Evolutionary conservation across 2,888 invertebrate species (phyloP).

Genomic region (Chironomus tentans): DNA sequence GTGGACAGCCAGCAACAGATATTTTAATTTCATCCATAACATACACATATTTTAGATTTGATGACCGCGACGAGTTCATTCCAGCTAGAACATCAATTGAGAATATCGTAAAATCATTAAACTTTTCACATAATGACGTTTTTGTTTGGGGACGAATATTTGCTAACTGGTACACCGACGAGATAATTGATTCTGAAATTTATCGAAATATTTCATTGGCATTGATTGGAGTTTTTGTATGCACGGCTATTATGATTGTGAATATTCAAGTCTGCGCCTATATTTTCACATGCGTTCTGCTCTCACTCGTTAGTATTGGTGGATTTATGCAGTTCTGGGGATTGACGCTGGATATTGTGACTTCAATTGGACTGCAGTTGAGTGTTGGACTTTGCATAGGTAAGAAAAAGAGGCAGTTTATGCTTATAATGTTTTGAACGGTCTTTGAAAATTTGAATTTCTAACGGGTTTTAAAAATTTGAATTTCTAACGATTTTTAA

Average conservation of each 20-base stretch:
- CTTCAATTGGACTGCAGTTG: conserved; percentile 69
- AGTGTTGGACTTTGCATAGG: conserved; percentile 73
- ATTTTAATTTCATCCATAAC: conserved; percentile 53
- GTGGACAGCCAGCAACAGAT: conserved; percentile 51
- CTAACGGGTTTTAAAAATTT: no score
- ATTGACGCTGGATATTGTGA: conserved; percentile 70
- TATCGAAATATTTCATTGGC: conserved; percentile 67
- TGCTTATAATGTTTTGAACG: no score
- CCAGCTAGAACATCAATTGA: conserved; percentile 63
- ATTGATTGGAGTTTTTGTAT: conserved; percentile 67
- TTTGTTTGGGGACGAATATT: conserved; percentile 65
- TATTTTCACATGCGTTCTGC: conserved; percentile 64
- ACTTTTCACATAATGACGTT: conserved; percentile 49
- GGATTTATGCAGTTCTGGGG: conserved; percentile 76
- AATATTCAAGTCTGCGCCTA: conserved; percentile 68
- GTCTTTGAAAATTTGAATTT: no score
- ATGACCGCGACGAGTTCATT: conserved; percentile 56
- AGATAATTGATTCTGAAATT: conserved; percentile 65
- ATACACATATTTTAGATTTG: conserved; percentile 52
- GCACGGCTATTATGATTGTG: conserved; percentile 64
- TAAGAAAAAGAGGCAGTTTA: no score
- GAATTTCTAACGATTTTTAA: no score
- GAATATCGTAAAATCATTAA: conserved; percentile 46
- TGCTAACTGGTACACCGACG: conserved; percentile 68
- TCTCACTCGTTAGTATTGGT: conserved; percentile 59